Base-by-base conservation (phyloP, 2,113 vertebrate species). In the Delphinapterus leucas region DNA sequence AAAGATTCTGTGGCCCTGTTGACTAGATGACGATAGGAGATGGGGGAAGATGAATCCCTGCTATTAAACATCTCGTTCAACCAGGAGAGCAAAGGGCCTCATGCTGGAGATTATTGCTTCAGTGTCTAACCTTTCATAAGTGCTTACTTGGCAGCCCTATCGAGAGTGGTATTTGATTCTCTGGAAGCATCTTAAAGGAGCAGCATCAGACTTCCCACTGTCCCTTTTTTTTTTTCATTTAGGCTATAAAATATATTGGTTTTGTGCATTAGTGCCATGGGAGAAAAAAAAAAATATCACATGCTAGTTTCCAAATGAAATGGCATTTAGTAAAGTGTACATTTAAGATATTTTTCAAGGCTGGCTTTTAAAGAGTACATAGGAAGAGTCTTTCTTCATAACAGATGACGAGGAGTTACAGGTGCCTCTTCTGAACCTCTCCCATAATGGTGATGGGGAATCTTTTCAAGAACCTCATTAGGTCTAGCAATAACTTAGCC, bases 241-340 rank as follows among this genome's bases (percentile, higher is more conserved):
- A 96, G 77, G 85, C 88, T 95, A 80, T 96, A 98, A 97, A 88
- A 90, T 95, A 61, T 93, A 70, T 96, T 98, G 97, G 93, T 90
- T 88, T 60, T 89, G 61, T 70, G 47, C 49, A 2, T 96, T 92
- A 77, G 89, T 90, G 76, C 94, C 85, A 91, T 89, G 88, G 83
- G 95, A 95, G 83, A n/a, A 11, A 71, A 92, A 87, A 68, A 89
- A 87, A 68, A 89, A 44, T 28, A 53, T 65, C 81, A 61, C 70
- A 84, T 94, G 88, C 95, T 84, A 61, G 61, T 83, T 98, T 98
- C 90, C 55, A 97, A 58, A n/a, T 41, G 93, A 98, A 94, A 89
- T 96, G 85, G 80, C 74, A 84, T 84, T 98, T 88, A 81, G 49
- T 87, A 55, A 96, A 79, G 67, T 93, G 92, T n/a, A 61, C 85